A percentile compares a stretch with the other conserved stretches of the same genome.
Evolutionary conservation across 2,797 vertebrate species (phyloP).

Genomic region (Lutjanus campechanus): DNA sequence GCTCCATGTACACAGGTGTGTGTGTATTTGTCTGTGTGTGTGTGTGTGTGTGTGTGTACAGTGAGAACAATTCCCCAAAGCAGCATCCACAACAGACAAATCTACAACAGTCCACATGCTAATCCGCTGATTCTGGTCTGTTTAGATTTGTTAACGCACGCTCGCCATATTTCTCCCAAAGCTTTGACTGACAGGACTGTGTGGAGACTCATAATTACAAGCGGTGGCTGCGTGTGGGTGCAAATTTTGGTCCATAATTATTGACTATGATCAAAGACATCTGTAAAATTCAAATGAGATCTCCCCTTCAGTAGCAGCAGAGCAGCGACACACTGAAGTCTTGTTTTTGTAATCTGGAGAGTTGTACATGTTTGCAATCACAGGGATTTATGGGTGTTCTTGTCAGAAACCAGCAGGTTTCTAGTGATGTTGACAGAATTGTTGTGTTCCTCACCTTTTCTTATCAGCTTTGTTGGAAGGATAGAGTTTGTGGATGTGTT

Average conservation of each 20-base stretch:
- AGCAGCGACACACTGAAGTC: not conserved
- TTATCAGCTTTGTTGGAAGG: not conserved
- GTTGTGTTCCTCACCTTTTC: not conserved
- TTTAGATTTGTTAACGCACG: conserved; percentile 47
- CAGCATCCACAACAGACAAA: conserved; percentile 32
- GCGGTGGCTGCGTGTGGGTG: not conserved
- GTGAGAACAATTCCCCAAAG: conserved; percentile 28
- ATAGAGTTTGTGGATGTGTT: not conserved
- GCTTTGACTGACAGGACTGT: conserved; percentile 65
- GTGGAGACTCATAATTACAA: conserved; percentile 17
- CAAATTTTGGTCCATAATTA: conserved; percentile 33
- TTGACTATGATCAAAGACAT: conserved; percentile 10
- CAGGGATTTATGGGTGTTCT: not conserved
- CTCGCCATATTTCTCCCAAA: conserved; percentile 32
- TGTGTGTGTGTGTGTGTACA: conserved; percentile 5
- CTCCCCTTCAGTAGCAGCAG: not conserved
- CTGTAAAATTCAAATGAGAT: not conserved
- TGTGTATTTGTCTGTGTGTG: not conserved
- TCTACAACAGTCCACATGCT: conserved; percentile 30
- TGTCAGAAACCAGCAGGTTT: not conserved
- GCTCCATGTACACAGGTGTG: not conserved
- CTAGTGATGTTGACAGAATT: not conserved
- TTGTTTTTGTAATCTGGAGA: not conserved
- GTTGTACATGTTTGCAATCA: not conserved
- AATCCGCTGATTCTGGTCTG: conserved; percentile 59